These are phyloP conservation scores for Aurelia sp. DNA, from an alignment of 30 jellyfish, hydroid and myxozoan genomes.

Conservation along the genomic window DNA sequence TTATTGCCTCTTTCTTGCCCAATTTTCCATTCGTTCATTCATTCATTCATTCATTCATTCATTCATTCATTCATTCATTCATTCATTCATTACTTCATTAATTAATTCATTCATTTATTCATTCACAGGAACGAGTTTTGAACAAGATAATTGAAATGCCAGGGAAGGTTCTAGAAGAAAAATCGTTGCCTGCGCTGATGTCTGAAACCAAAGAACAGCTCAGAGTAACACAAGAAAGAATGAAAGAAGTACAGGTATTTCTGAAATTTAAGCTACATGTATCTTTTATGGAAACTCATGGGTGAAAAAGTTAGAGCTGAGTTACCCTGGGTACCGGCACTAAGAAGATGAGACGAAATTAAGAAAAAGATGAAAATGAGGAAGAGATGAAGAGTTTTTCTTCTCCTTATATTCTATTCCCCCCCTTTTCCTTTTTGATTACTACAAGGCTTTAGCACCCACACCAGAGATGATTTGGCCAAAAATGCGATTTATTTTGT, in stretches of 20 bases:
- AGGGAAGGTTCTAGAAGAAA: constrained; percentile 57
- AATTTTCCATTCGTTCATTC: no score
- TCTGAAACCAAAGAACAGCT: constrained; percentile 43
- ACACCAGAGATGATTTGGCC: no score
- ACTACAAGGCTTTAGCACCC: no score
- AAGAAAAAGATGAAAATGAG: no score
- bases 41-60: neutral
- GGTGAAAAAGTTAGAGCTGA: neutral
- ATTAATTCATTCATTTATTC: no score
- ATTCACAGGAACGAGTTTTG: constrained; percentile 30
- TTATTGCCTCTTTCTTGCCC: no score
- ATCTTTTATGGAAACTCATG: neutral
- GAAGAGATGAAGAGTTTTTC: no score
- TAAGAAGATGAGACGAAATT: neutral
- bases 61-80: neutral
- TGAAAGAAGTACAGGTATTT: constrained; percentile 51
- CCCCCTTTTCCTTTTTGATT: no score
- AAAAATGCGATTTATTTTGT: no score
- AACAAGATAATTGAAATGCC: constrained; percentile 30
- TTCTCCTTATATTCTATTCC: no score
- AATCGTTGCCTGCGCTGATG: constrained; percentile 18
- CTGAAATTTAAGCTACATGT: no score
- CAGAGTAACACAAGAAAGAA: constrained; percentile 13
- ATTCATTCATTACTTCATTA: neutral
- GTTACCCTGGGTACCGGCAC: neutral